A percentile compares a stretch with the other conserved stretches of the same genome.
Conservation (phyloP, 2,113 vertebrate species). For the Pandion haliaetus region DNA sequence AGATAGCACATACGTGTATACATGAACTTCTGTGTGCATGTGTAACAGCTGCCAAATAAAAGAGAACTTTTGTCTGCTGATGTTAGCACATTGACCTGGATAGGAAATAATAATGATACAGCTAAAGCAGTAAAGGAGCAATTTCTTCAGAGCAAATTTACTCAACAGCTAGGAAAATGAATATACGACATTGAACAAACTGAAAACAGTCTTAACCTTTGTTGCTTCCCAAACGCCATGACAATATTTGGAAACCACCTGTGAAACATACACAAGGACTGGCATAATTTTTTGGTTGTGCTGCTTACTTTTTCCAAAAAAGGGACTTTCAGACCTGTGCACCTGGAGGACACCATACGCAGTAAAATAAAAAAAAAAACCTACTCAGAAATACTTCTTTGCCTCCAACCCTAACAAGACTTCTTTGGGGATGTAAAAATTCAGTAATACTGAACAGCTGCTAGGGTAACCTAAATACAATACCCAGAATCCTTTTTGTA, state of each 20-base stretch:
- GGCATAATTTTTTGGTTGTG: neutral
- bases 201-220: slow-evolving; percentile 10
- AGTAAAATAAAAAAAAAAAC: neutral
- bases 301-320: neutral
- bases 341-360: neutral
- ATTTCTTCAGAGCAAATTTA: slow-evolving; percentile 19
- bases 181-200: neutral
- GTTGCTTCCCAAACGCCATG: neutral
- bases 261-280: neutral
- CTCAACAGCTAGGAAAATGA: slow-evolving; percentile 11
- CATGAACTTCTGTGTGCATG: neutral
- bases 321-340: neutral
- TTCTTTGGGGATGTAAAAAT: neutral
- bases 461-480: neutral
- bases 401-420: neutral
- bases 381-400: neutral
- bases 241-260: slow-evolving; percentile 13
- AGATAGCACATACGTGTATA: neutral
- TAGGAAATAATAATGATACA: neutral
- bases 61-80: neutral
- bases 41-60: neutral
- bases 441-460: neutral
- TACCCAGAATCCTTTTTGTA: neutral
- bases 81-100: neutral
- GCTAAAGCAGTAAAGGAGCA: neutral